Percentiles rank a stretch among this genome's conserved stretches.
phyloP scores from a whole-genome alignment of 1,140 invertebrate genomes.

The Drosophila tristis region DNA sequence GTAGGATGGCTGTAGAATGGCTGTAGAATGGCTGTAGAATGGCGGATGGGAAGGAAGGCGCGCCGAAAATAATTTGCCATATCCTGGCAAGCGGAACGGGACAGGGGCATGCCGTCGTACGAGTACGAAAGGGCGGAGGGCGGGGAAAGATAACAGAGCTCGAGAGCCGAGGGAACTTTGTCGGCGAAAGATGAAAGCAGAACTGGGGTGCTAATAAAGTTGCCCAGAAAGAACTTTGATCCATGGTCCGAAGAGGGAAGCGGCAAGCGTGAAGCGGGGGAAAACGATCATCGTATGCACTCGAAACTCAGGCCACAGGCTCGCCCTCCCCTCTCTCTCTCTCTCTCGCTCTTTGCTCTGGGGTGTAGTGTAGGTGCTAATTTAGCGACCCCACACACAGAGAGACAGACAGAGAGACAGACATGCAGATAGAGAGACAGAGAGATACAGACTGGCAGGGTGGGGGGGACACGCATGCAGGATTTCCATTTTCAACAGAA shows the following conservation, averaged over 20 bases:
- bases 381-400: constrained; percentile 56
- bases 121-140: no score
- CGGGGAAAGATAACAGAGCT: neutral
- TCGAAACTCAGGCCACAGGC: no score
- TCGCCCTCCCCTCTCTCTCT: neutral
- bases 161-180: constrained; percentile 6
- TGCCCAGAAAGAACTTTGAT: constrained; percentile 42
- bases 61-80: constrained; percentile 66
- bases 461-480: constrained; percentile 11
- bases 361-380: constrained; percentile 66
- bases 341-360: neutral
- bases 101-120: no score
- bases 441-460: neutral
- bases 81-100: constrained; percentile 43
- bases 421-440: no score
- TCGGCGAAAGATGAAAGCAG: constrained; percentile 61
- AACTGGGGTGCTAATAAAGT: constrained; percentile 69
- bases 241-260: neutral
- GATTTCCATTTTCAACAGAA: constrained; percentile 71
- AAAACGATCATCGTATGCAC: neutral
- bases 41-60: constrained; percentile 18
- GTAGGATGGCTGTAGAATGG: neutral
- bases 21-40: neutral
- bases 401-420: constrained; percentile 10
- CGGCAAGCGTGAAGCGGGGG: neutral